A percentile compares a stretch with the other conserved stretches of the same genome.
phyloP scores from a whole-genome alignment of 2,888 invertebrate genomes.

The Thereva nobilitata region DNA sequence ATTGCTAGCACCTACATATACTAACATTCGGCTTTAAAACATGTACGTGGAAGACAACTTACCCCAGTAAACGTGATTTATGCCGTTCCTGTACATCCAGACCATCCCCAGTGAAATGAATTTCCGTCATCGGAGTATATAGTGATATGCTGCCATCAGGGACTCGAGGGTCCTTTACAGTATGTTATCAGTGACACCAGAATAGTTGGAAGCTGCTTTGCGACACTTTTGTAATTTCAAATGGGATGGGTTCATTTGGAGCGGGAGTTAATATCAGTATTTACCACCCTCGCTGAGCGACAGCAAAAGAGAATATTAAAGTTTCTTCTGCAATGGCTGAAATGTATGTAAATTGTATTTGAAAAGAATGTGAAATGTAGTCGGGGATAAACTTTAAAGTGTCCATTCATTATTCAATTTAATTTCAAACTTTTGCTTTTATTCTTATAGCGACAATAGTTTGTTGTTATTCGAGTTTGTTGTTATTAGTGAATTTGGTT shows the following conservation, averaged over 20 bases:
- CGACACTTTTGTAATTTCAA: no score
- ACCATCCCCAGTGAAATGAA: constrained; percentile 8
- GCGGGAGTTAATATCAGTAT: no score
- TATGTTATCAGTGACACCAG: no score
- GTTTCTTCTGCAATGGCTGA: constrained; percentile 9
- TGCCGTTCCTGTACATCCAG: neutral
- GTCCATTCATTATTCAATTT: no score
- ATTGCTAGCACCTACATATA: no score
- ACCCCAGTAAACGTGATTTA: constrained; percentile 10
- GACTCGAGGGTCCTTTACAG: neutral
- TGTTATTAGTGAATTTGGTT: no score
- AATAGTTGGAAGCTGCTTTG: no score
- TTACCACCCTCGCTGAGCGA: no score
- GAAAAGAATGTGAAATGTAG: neutral
- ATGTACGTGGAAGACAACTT: neutral
- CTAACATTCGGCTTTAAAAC: neutral
- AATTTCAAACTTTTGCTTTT: no score
- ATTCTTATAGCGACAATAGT: no score
- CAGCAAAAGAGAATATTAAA: constrained; percentile 9
- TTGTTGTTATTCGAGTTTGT: no score
- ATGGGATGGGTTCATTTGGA: no score
- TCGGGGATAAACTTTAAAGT: constrained; percentile 20
- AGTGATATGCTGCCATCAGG: constrained; percentile 3
- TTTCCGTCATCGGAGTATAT: neutral
- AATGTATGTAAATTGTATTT: constrained; percentile 11